phyloP scores from a whole-genome alignment of 2,113 vertebrate species.

The Eolophus roseicapilla region DNA sequence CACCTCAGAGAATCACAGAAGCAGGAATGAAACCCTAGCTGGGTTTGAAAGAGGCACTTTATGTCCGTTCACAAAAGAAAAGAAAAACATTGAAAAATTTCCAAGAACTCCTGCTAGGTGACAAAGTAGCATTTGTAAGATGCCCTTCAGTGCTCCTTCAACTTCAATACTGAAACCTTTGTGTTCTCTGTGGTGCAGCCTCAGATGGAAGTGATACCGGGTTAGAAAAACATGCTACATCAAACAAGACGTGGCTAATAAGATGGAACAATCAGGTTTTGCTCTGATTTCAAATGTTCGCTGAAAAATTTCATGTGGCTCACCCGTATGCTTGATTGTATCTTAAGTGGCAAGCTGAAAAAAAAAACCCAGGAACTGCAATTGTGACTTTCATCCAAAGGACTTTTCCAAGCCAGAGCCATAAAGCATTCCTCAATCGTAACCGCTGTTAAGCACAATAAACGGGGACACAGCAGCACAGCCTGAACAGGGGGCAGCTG shows the following conservation, averaged over 20 bases:
- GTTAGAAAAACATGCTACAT: conserved; percentile 47
- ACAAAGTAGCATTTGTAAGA: conserved; percentile 48
- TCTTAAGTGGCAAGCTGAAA: conserved; percentile 32
- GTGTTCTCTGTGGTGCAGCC: conserved; percentile 37
- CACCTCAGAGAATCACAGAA: conserved; percentile 37
- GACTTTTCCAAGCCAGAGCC: conserved; percentile 12
- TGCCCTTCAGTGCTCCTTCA: conserved; percentile 40
- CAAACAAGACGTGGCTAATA: conserved; percentile 33
- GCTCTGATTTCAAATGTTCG: conserved; percentile 49
- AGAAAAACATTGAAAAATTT: conserved; percentile 45
- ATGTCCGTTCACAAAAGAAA: conserved; percentile 56
- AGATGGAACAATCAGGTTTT: conserved; percentile 20
- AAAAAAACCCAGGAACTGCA: neutral
- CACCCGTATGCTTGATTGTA: neutral
- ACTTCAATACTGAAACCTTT: conserved; percentile 52
- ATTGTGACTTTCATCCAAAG: conserved; percentile 47
- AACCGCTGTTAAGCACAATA: neutral
- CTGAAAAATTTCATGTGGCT: conserved; percentile 17
- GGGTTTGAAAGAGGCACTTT: conserved; percentile 61
- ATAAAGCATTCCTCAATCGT: neutral
- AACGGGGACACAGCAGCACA: neutral
- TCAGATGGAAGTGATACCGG: conserved; percentile 45
- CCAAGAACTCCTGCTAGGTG: conserved; percentile 53
- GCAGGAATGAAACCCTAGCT: conserved; percentile 51
- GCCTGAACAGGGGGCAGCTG: neutral